Conservation (phyloP, 2,113 vertebrate genomes). For the Conger conger region DNA sequence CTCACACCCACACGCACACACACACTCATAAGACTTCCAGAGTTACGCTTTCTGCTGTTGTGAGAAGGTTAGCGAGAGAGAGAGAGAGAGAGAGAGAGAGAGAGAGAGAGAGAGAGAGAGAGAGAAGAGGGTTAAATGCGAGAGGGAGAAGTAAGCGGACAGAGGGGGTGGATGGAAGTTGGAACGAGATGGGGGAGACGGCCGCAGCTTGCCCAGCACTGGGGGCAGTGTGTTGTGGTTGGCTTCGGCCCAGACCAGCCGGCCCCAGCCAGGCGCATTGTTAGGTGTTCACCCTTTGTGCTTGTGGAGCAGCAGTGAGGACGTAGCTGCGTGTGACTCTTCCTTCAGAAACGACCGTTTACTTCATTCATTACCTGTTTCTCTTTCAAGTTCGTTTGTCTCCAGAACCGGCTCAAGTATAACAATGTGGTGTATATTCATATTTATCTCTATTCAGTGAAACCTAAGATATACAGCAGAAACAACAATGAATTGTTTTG, state of each 20-base stretch:
- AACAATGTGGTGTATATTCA: not conserved
- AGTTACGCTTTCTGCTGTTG: not conserved
- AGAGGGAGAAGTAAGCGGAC: not conserved
- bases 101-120: not conserved
- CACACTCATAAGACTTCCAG: not conserved
- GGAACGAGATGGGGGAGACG: slow-evolving; percentile 23
- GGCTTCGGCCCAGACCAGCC: slow-evolving; percentile 42
- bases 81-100: no score
- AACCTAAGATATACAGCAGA: not conserved
- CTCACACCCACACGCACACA: no score
- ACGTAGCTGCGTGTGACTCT: not conserved
- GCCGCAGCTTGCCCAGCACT: slow-evolving; percentile 32
- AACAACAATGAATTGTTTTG: not conserved
- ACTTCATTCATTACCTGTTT: not conserved
- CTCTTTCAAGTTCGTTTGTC: not conserved
- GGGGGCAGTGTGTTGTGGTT: slow-evolving; percentile 29
- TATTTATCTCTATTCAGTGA: not conserved
- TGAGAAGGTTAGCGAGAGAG: not conserved
- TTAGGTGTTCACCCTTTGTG: slow-evolving; percentile 28
- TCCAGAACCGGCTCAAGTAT: not conserved
- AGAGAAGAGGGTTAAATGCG: not conserved
- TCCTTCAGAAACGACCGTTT: no score
- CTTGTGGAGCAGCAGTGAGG: slow-evolving; percentile 40
- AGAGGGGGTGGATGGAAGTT: slow-evolving; percentile 20
- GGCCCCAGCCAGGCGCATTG: slow-evolving; percentile 30